phyloP scores from a whole-genome alignment of 2,797 vertebrate species.

The Iguana delicatissima region DNA sequence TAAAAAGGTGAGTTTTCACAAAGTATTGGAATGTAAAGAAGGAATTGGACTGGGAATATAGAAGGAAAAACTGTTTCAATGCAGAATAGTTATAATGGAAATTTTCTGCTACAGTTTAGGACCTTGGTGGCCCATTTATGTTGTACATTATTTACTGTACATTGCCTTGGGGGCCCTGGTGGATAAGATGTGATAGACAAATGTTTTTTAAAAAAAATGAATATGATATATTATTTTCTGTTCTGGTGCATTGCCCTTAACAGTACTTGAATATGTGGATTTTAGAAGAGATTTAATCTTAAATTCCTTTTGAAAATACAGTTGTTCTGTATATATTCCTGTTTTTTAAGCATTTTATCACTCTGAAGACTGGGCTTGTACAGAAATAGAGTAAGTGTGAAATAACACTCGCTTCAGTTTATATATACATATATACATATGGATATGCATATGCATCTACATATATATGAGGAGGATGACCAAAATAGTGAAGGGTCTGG shows the following conservation, averaged over 20 bases:
- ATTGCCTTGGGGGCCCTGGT: too few relatives aligned
- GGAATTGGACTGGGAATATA: background rate
- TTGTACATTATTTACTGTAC: too few relatives aligned
- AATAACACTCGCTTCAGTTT: background rate
- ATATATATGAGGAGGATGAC: too few relatives aligned
- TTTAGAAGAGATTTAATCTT: too few relatives aligned
- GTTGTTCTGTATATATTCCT: too few relatives aligned
- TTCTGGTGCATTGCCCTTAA: background rate
- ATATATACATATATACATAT: too few relatives aligned
- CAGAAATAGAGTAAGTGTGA: background rate
- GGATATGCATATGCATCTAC: too few relatives aligned
- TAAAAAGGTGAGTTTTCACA: background rate
- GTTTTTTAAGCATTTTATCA: background rate
- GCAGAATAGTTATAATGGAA: background rate
- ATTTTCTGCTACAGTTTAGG: background rate
- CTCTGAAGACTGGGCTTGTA: background rate
- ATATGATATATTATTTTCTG: background rate
- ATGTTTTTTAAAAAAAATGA: too few relatives aligned
- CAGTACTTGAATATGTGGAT: background rate
- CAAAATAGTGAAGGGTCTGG: too few relatives aligned
- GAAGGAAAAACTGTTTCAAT: background rate
- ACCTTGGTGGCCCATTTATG: background rate
- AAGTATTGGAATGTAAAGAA: background rate
- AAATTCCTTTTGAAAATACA: background rate
- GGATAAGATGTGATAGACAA: too few relatives aligned